Percentiles rank a stretch among this genome's conserved stretches.
These are phyloP conservation scores for Mellivora capensis DNA, from an alignment of 2,113 vertebrate species.

Conservation along the genomic window DNA sequence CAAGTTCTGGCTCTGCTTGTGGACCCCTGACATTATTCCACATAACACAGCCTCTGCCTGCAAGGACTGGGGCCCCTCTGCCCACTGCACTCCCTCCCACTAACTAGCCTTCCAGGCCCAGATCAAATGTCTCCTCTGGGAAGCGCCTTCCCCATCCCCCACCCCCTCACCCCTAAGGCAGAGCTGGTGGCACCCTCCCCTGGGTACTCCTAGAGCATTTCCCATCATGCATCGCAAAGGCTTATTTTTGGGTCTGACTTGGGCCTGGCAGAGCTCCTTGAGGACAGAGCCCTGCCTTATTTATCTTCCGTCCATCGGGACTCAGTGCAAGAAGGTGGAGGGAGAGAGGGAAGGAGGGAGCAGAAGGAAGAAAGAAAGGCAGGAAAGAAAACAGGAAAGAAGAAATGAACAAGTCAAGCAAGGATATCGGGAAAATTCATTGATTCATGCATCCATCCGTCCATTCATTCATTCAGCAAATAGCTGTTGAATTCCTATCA, in stretches of 20 bases:
- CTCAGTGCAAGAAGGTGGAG: slow-evolving; percentile 9
- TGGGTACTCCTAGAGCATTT: background rate
- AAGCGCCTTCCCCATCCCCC: background rate
- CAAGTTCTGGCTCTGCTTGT: background rate
- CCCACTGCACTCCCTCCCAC: background rate
- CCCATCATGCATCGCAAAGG: background rate
- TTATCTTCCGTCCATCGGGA: slow-evolving; percentile 37
- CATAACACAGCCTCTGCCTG: background rate
- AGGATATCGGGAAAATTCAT: background rate
- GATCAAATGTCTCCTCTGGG: background rate
- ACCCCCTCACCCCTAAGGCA: background rate
- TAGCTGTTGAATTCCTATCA: background rate
- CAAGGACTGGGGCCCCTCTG: background rate
- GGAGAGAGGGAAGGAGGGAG: background rate
- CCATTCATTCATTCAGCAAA: background rate
- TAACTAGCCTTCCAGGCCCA: background rate
- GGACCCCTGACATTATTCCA: background rate
- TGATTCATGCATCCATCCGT: background rate
- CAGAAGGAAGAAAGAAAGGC: background rate
- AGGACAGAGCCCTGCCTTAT: slow-evolving; percentile 17
- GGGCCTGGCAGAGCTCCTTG: slow-evolving; percentile 47
- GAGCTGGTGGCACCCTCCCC: background rate
- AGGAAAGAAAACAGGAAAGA: background rate
- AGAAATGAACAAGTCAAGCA: background rate
- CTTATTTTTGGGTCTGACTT: slow-evolving; percentile 4